Evolutionary conservation across 2,888 invertebrate species (phyloP).

Genomic region (Cartodere bifasciata): DNA sequence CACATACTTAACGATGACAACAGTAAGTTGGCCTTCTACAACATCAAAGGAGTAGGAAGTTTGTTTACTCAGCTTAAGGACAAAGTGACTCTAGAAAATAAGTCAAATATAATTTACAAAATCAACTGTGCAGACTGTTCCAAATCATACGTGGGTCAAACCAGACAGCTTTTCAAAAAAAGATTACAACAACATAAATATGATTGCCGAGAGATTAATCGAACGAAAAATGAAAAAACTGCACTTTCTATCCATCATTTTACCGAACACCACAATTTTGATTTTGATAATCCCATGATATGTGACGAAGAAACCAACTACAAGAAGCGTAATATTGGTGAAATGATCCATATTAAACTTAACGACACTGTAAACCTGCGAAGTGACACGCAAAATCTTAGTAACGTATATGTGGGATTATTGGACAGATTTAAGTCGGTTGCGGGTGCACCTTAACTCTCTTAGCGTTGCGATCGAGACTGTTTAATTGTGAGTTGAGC

Average conservation of each 20-base stretch:
- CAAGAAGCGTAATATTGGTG: slow-evolving; percentile 1
- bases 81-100: too few species aligned
- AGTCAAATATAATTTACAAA: too few species aligned
- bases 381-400: slow-evolving; percentile 1
- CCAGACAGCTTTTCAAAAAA: slow-evolving; percentile 1
- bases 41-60: too few species aligned
- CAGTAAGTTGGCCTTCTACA: too few species aligned
- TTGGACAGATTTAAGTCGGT: not conserved
- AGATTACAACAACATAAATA: slow-evolving; percentile 4
- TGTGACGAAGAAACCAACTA: not conserved
- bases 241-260: slow-evolving; percentile 2
- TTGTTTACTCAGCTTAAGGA: too few species aligned
- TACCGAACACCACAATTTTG: not conserved
- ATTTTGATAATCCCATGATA: not conserved
- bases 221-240: not conserved
- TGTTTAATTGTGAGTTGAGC: too few species aligned
- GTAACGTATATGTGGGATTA: not conserved
- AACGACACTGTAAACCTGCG: slow-evolving; percentile 3
- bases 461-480: too few species aligned
- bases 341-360: not conserved
- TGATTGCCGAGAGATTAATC: not conserved
- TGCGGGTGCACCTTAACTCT: too few species aligned
- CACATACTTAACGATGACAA: too few species aligned
- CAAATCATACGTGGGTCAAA: not conserved
- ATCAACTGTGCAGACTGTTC: not conserved